These are phyloP conservation scores for Hippocampus kuda DNA, from an alignment of 2,797 vertebrate genomes.

Conservation along the genomic window DNA sequence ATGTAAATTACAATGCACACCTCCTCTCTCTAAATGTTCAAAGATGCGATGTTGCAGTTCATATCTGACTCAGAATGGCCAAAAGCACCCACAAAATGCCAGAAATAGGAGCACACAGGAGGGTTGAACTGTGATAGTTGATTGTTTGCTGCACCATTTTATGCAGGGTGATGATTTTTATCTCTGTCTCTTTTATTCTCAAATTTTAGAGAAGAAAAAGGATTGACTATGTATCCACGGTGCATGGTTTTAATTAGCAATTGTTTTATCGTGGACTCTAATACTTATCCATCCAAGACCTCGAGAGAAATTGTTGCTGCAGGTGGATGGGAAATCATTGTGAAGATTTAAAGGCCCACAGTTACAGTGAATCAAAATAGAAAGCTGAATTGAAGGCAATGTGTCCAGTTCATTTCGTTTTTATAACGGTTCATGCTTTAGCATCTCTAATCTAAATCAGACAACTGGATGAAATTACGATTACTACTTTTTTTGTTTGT, in stretches of 20 bases:
- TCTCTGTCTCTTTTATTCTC: background rate
- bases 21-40: background rate
- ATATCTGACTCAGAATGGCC: background rate
- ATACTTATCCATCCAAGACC: background rate
- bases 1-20: background rate
- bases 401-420: too few species aligned
- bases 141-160: background rate
- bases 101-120: background rate
- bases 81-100: background rate
- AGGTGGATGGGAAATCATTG: constrained; percentile 3
- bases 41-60: background rate
- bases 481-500: too few species aligned
- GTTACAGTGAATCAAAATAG: background rate
- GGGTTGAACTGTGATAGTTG: background rate
- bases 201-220: constrained; percentile 8
- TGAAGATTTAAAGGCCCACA: constrained; percentile 8
- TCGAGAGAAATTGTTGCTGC: constrained; percentile 1
- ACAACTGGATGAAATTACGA: too few species aligned
- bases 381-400: background rate
- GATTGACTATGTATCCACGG: constrained; percentile 13
- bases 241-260: constrained; percentile 14
- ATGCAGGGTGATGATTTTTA: background rate
- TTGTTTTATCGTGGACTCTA: background rate
- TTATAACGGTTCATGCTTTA: too few species aligned
- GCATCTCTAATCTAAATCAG: too few species aligned